Evolutionary conservation across 2,797 vertebrate species (phyloP), one percentile per base, ranked within the genome.

Genomic region (Sus cebifrons): DNA sequence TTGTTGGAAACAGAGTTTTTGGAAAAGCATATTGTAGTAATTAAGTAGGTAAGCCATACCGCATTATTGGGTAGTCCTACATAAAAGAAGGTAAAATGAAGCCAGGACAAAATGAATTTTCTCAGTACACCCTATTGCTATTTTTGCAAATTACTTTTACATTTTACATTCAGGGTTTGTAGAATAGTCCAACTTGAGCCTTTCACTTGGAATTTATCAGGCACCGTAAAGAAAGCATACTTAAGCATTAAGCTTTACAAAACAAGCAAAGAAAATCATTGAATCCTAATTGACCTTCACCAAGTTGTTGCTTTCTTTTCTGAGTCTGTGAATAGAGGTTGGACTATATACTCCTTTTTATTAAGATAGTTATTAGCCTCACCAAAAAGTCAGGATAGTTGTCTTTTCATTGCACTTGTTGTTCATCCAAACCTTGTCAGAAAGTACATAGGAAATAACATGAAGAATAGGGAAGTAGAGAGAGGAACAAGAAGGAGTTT

Each of bases 61-160:
- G 49, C 89, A 86, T 82, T 93, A 89, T 87, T 67, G 75, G 56
- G 68, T 65, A 84, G 12, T 86, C 0, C 92, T 77, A 20, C 36
- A 20, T 93, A 95, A 94, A 73, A 96, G 77, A 27, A 14, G 21
- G 11, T 86, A 60, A 73, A 96, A 95, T 94, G 78, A 97, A 92
- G 52, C 79, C 82, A 85, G 75, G 88, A 70, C 71, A 91, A 67
- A 91, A 62, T 95, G 56, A 95, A 78, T 92, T 96, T 97, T 52
- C 32, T 18, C 89, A 40, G 36, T 96, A 70, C 14, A 89, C 40
- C 52, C 77, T 94, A 21, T 44, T 89, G 65, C 86, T 94, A 62
- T 73, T 96, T 98, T 96, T 96, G 83, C 70, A 97, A 91, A 94
- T 98, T 96, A 17, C 17, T 97, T 98, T 97, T 84, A 85, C 91